phyloP scores from a whole-genome alignment of 2,113 vertebrate species.

The Triplophysa tibetana region DNA sequence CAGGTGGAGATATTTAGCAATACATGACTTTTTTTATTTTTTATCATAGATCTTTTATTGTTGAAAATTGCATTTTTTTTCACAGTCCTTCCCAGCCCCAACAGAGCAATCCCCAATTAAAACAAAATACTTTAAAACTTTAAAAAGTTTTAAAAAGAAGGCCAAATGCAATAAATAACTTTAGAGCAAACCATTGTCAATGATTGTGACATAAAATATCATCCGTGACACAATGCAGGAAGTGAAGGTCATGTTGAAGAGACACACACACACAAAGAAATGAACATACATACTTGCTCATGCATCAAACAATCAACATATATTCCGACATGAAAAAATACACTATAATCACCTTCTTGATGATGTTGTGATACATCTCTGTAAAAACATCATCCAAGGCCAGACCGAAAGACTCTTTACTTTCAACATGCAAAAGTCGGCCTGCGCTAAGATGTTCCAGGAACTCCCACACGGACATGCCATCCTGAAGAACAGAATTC shows the following conservation, averaged over 20 bases:
- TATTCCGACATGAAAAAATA: background rate
- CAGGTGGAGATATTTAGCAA: background rate
- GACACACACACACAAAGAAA: too few relatives aligned
- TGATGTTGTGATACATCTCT: constrained; percentile 79
- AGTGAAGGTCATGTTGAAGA: background rate
- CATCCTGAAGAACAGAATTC: constrained; percentile 61
- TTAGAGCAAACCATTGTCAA: background rate
- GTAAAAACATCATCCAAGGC: constrained; percentile 75
- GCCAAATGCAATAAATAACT: background rate
- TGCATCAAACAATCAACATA: background rate
- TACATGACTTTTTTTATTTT: background rate
- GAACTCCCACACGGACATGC: constrained; percentile 75
- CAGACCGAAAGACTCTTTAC: constrained; percentile 71
- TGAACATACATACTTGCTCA: too few relatives aligned
- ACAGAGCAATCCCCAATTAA: too few relatives aligned
- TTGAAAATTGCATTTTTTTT: too few relatives aligned
- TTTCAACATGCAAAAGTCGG: constrained; percentile 65
- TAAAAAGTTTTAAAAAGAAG: too few relatives aligned
- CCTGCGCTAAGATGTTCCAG: constrained; percentile 70
- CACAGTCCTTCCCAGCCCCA: too few relatives aligned
- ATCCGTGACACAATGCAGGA: background rate
- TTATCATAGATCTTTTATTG: too few relatives aligned
- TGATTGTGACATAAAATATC: background rate
- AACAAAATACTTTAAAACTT: too few relatives aligned
- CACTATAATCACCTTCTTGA: constrained; percentile 71